phyloP scores from a whole-genome alignment of 2,888 invertebrate genomes.

The Elaeidobius kamerunicus region DNA sequence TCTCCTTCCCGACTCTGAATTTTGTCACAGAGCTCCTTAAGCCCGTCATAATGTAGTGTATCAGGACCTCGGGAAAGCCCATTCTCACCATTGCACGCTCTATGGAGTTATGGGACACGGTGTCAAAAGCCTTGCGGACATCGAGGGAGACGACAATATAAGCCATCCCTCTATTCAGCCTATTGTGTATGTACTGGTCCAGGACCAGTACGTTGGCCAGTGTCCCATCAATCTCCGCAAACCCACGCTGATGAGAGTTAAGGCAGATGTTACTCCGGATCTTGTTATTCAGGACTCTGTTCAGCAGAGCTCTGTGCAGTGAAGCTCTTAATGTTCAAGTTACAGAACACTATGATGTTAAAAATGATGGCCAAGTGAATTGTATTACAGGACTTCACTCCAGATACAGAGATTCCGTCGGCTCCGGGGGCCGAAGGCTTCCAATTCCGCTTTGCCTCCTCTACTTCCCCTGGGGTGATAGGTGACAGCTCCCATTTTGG shows the following conservation, averaged over 20 bases:
- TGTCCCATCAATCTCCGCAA: constrained; percentile 43
- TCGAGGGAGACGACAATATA: constrained; percentile 29
- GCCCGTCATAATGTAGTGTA: constrained; percentile 5
- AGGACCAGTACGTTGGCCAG: constrained; percentile 42
- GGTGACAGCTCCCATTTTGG: no score
- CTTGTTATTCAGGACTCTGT: constrained; percentile 32
- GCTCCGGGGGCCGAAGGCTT: no score
- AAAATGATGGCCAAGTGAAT: constrained; percentile 33
- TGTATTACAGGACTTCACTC: not conserved
- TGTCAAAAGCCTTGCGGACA: constrained; percentile 32
- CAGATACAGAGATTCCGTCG: no score
- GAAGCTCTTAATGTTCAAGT: no score
- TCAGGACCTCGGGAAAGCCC: constrained; percentile 15
- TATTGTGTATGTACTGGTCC: constrained; percentile 29
- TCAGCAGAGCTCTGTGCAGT: constrained; percentile 36
- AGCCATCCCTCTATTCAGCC: not conserved
- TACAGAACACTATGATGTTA: no score
- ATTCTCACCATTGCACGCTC: constrained; percentile 23
- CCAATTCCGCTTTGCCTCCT: no score
- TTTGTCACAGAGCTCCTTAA: constrained; percentile 14
- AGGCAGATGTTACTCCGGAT: constrained; percentile 19
- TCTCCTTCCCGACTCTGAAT: constrained; percentile 13
- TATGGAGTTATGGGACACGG: constrained; percentile 31
- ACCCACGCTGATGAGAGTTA: constrained; percentile 37
- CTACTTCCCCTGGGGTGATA: no score